Evolutionary conservation across 1,140 invertebrate species (phyloP).

Genomic region (Pomphorhynchus laevis): DNA sequence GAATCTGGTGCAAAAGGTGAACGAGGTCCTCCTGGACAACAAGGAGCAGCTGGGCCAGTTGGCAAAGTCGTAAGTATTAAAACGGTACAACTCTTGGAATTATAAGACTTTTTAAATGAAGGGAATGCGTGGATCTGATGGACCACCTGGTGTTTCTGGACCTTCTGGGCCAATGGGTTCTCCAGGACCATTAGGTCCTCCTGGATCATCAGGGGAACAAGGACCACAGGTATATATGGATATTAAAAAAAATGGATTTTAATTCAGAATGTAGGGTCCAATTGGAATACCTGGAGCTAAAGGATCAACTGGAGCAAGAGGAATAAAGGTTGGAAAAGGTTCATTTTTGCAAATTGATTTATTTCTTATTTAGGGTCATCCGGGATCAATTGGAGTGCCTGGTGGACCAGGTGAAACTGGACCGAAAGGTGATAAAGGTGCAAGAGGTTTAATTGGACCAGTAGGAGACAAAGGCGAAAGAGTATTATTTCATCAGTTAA

Average conservation of each 20-base stretch:
- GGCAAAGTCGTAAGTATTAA: too few species aligned
- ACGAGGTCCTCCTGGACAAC: too few species aligned
- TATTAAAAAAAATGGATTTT: background rate
- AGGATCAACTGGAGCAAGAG: slow-evolving; percentile 1
- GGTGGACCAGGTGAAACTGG: slow-evolving; percentile 1
- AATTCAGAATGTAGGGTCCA: slow-evolving; percentile 1
- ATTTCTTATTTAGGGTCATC: background rate
- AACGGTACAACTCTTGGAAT: too few species aligned
- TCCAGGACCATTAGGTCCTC: slow-evolving; percentile 1
- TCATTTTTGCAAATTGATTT: too few species aligned
- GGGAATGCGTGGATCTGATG: too few species aligned
- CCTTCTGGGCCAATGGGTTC: too few species aligned
- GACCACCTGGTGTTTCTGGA: too few species aligned
- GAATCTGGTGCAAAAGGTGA: too few species aligned
- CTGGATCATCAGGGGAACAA: slow-evolving; percentile 2
- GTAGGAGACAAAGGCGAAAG: slow-evolving; percentile 4
- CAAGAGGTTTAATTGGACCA: background rate
- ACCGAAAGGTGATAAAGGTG: slow-evolving; percentile 4
- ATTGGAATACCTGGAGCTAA: slow-evolving; percentile 1
- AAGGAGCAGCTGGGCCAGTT: too few species aligned
- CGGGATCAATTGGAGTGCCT: background rate
- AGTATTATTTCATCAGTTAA: too few species aligned
- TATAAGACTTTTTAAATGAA: too few species aligned
- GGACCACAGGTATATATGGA: too few species aligned
- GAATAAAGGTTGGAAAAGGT: slow-evolving; percentile 5